Conservation (phyloP, 2,113 vertebrate species). For the Zingel zingel region DNA sequence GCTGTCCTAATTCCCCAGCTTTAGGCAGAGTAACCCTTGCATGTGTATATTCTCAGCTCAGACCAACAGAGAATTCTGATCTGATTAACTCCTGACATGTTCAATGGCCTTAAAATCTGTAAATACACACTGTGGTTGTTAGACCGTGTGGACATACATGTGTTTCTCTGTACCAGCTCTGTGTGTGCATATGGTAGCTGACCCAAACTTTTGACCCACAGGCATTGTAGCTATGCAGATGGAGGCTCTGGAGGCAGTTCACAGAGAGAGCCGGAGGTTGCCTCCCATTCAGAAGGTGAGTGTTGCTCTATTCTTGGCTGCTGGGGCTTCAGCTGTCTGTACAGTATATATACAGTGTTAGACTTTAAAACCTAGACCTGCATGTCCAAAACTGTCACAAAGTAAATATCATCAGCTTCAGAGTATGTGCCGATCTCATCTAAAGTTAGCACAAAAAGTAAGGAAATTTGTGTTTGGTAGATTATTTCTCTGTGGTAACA, state of each 20-base stretch:
- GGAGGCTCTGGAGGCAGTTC: conserved; percentile 95
- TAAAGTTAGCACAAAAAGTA: not conserved
- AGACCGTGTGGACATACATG: conserved; percentile 10
- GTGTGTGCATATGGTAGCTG: conserved; percentile 47
- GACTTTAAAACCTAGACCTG: not conserved
- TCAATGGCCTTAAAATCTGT: conserved; percentile 56
- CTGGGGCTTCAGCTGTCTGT: not conserved
- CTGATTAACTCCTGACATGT: conserved; percentile 67
- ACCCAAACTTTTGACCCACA: conserved; percentile 73
- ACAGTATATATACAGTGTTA: not conserved
- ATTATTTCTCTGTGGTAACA: too few relatives aligned
- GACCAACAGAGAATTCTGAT: conserved; percentile 42
- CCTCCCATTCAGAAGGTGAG: conserved; percentile 98
- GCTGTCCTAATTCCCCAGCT: conserved; percentile 50
- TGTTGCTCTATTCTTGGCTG: conserved; percentile 21
- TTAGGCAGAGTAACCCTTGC: conserved; percentile 11
- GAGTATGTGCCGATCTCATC: conserved; percentile 1
- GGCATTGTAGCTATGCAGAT: conserved; percentile 99
- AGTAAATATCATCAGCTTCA: conserved; percentile 6
- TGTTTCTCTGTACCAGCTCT: conserved; percentile 28
- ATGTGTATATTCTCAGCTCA: conserved; percentile 54
- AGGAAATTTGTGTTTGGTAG: too few relatives aligned
- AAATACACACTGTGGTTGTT: conserved; percentile 49
- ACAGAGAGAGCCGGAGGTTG: conserved; percentile 95
- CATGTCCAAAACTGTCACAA: not conserved